These are phyloP conservation scores for Neogobius melanostomus DNA, from an alignment of 2,113 vertebrate species.

Conservation along the genomic window DNA sequence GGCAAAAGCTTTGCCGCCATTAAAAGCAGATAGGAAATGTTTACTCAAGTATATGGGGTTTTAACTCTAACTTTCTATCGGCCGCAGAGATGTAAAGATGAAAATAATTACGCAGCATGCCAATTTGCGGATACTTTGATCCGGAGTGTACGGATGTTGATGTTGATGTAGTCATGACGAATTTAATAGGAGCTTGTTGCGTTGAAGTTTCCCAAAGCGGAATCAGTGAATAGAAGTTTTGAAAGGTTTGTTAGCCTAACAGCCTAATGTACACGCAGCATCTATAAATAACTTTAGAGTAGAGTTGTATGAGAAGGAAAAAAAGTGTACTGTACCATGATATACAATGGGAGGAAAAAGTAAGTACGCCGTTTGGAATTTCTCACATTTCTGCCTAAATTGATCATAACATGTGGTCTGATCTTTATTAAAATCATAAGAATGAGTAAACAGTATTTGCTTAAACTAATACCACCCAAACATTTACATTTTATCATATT, in stretches of 20 bases:
- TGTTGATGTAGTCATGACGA: slow-evolving; percentile 11
- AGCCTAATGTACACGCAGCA: neutral
- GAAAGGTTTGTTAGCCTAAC: slow-evolving; percentile 10
- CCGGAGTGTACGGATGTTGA: neutral
- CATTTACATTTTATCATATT: too few species aligned
- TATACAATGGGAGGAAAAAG: too few species aligned
- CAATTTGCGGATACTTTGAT: slow-evolving; percentile 17
- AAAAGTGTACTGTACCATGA: too few species aligned
- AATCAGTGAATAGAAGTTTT: slow-evolving; percentile 7
- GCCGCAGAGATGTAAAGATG: slow-evolving; percentile 28
- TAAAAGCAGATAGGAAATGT: slow-evolving; percentile 56
- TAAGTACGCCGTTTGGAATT: too few species aligned
- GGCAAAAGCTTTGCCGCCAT: slow-evolving; percentile 50
- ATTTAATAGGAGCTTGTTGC: slow-evolving; percentile 14
- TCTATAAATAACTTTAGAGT: too few species aligned
- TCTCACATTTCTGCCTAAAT: too few species aligned
- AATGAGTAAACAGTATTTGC: too few species aligned
- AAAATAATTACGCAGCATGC: slow-evolving; percentile 24
- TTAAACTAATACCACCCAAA: too few species aligned
- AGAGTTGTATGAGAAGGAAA: too few species aligned
- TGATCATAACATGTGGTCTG: too few species aligned
- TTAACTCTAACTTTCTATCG: slow-evolving; percentile 26
- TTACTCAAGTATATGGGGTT: slow-evolving; percentile 47
- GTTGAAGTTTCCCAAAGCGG: slow-evolving; percentile 15
- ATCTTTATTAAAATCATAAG: too few species aligned